phyloP scores from a whole-genome alignment of 1,140 invertebrate species.

The Neuroterus valhalla region DNA sequence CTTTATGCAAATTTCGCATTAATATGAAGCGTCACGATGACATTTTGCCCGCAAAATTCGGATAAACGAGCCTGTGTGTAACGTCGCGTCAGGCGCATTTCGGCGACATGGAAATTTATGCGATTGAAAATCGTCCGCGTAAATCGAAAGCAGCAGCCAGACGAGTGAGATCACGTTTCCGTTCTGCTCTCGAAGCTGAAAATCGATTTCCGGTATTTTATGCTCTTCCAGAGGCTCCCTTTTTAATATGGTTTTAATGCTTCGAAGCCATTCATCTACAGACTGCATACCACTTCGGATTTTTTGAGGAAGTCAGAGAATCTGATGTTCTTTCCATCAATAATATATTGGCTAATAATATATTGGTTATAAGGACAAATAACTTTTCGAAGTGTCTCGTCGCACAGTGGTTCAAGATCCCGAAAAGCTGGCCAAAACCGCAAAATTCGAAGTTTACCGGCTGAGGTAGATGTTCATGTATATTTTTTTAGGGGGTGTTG shows the following conservation, averaged over 20 bases:
- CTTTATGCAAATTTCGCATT: constrained; percentile 52
- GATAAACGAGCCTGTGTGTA: constrained; percentile 50
- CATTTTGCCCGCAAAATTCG: constrained; percentile 52
- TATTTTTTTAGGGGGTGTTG: too few species aligned
- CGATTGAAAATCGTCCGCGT: constrained; percentile 49
- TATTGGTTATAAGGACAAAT: too few species aligned
- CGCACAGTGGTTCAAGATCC: too few species aligned
- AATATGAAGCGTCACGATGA: constrained; percentile 56
- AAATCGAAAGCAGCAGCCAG: constrained; percentile 28
- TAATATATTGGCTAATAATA: too few species aligned
- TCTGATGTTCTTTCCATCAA: too few species aligned
- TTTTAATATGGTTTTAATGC: constrained; percentile 22
- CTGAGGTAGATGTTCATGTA: too few species aligned
- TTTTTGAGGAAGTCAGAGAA: too few species aligned
- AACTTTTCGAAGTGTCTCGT: too few species aligned
- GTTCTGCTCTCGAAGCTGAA: background rate
- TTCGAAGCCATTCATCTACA: background rate
- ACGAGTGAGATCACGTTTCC: constrained; percentile 29
- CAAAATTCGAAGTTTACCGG: too few species aligned
- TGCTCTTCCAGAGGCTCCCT: constrained; percentile 1
- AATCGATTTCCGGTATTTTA: constrained; percentile 31
- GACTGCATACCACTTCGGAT: background rate
- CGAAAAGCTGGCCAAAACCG: too few species aligned
- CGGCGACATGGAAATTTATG: constrained; percentile 54
- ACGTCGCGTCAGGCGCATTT: constrained; percentile 18